phyloP scores from a whole-genome alignment of 2,797 vertebrate species.

The Rhinatrema bivittatum region DNA sequence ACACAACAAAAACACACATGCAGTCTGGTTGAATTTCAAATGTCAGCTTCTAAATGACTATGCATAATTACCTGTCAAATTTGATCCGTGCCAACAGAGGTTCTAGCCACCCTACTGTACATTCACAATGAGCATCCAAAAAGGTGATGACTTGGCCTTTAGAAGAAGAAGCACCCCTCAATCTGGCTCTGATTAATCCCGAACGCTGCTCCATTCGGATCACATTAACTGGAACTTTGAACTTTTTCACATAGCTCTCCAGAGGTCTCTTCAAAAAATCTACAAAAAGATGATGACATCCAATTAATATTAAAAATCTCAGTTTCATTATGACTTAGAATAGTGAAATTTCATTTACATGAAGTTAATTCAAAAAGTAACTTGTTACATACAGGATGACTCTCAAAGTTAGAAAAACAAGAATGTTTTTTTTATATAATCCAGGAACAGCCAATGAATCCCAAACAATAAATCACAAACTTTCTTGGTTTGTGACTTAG shows the following conservation, averaged over 20 bases:
- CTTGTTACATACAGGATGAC: too few relatives aligned
- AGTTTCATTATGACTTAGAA: neutral
- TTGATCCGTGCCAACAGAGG: conserved; percentile 91
- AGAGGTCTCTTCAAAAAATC: conserved; percentile 91
- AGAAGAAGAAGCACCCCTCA: conserved; percentile 91
- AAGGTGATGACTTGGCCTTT: conserved; percentile 98
- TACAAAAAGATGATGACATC: conserved; percentile 39
- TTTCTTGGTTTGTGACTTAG: too few relatives aligned
- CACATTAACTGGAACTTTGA: conserved; percentile 86
- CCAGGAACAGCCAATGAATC: too few relatives aligned
- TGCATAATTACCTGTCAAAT: conserved; percentile 88
- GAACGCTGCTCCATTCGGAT: conserved; percentile 97
- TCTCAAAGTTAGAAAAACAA: too few relatives aligned
- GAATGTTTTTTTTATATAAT: neutral
- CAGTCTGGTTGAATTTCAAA: too few relatives aligned
- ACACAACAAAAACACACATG: too few relatives aligned
- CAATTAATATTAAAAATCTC: neutral
- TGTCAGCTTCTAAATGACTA: too few relatives aligned
- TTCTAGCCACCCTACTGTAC: conserved; percentile 93
- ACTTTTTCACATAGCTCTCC: conserved; percentile 86
- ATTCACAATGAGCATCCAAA: conserved; percentile 96
- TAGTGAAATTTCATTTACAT: neutral
- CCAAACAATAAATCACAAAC: too few relatives aligned
- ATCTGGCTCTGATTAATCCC: conserved; percentile 88
- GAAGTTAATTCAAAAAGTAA: too few relatives aligned